Percentiles rank a stretch among this genome's conserved stretches.
phyloP scores from a whole-genome alignment of 2,113 vertebrate genomes.

The human region GRCh38 chr15:75174001-75174500 shows the following conservation, averaged over 20 bases:
- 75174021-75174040: too few relatives aligned
- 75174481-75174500: not conserved
- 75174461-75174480: not conserved
- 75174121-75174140: not conserved
- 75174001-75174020: too few relatives aligned
- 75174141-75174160: not conserved
- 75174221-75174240: not conserved
- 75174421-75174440: not conserved
- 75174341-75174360: too few relatives aligned
- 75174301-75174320: too few relatives aligned
- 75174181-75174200: not conserved
- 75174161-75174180: not conserved
- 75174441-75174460: not conserved
- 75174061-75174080: too few relatives aligned
- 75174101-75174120: not conserved
- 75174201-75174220: not conserved
- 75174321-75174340: not conserved
- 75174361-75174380: not conserved
- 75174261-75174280: not conserved
- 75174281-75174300: too few relatives aligned
- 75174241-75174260: not conserved
- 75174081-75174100: too few relatives aligned
- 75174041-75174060: too few relatives aligned
- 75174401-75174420: fast-evolving
- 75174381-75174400: not conserved